phyloP scores from a whole-genome alignment of 2,113 vertebrate species.

The Thamnophis sirtalis region DNA sequence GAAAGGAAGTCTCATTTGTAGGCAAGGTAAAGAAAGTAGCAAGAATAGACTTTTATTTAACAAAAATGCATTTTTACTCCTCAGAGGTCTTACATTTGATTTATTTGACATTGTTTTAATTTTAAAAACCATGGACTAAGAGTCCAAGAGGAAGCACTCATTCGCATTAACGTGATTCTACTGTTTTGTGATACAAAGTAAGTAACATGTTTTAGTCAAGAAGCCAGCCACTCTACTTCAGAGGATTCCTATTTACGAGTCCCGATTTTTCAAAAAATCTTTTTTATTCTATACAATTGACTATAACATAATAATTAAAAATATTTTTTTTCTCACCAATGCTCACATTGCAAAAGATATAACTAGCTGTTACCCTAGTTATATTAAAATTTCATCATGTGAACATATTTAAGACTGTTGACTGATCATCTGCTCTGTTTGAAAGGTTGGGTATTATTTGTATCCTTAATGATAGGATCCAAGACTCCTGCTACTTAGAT shows the following conservation, averaged over 20 bases:
- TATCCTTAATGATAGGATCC: neutral
- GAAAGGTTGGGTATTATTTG: neutral
- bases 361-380: neutral
- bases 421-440: neutral
- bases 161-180: neutral
- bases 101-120: conserved; percentile 26
- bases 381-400: neutral
- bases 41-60: conserved; percentile 13
- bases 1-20: neutral
- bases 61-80: neutral
- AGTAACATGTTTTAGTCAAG: neutral
- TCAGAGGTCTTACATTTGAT: neutral
- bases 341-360: neutral
- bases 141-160: conserved; percentile 16
- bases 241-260: neutral
- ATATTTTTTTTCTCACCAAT: neutral
- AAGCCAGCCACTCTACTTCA: neutral
- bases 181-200: neutral
- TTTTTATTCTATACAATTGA: neutral
- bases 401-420: neutral
- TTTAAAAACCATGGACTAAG: conserved; percentile 16
- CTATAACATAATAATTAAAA: neutral
- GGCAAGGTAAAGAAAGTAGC: neutral
- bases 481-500: neutral
- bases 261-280: neutral